Percentiles rank a stretch among this genome's conserved stretches.
phyloP scores from a whole-genome alignment of 2,113 vertebrate genomes.

The Calonectris borealis region DNA sequence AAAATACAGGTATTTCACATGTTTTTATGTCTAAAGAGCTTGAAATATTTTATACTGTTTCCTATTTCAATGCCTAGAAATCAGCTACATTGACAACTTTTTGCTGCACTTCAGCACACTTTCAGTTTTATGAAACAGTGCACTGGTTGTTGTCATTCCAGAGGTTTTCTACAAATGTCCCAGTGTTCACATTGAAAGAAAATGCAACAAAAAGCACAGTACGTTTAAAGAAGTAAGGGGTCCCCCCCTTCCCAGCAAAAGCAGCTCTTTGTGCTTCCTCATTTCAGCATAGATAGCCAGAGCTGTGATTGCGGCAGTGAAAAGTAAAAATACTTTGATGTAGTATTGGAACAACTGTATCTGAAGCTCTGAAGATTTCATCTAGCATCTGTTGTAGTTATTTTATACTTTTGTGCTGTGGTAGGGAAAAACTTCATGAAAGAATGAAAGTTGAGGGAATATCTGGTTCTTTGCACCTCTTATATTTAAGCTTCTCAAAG shows the following conservation, averaged over 20 bases:
- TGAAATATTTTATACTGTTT: background rate
- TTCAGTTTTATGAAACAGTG: background rate
- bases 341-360: background rate
- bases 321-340: background rate
- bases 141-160: slow-evolving; percentile 2
- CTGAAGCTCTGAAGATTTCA: slow-evolving; percentile 4
- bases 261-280: background rate
- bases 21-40: background rate
- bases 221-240: background rate
- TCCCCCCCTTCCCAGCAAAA: background rate
- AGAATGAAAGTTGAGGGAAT: background rate
- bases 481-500: background rate
- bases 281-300: background rate
- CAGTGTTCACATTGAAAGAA: slow-evolving; percentile 2
- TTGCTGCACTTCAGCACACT: background rate
- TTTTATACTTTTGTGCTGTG: background rate
- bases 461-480: background rate
- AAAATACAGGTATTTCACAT: background rate
- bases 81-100: background rate
- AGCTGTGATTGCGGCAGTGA: background rate
- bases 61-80: background rate
- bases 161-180: slow-evolving; percentile 21
- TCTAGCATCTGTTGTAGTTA: background rate
- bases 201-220: slow-evolving; percentile 4
- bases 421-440: background rate